Conservation (phyloP, 1,140 invertebrate species). For the Drosophila mojavensis region DNA sequence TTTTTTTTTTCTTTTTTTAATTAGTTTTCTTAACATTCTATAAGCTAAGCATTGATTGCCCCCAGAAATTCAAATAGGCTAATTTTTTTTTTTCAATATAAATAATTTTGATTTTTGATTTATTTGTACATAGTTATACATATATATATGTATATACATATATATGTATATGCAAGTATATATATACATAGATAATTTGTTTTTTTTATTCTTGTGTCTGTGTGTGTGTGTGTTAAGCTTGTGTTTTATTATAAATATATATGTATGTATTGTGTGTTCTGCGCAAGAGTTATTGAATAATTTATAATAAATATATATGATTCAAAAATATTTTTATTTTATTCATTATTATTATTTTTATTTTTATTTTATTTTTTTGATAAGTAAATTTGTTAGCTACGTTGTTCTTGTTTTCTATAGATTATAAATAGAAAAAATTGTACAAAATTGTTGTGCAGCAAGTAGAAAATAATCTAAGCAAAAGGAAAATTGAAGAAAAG, state of each 20-base stretch:
- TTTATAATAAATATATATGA: constrained; percentile 37
- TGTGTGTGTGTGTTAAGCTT: too few species aligned
- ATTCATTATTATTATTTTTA: not conserved
- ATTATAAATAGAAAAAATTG: constrained; percentile 20
- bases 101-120: constrained; percentile 41
- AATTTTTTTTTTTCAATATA: not conserved
- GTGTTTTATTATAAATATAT: not conserved
- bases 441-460: constrained; percentile 37
- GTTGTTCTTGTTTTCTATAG: constrained; percentile 2
- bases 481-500: not conserved
- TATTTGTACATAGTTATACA: constrained; percentile 26
- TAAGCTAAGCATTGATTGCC: not conserved
- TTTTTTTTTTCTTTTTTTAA: constrained; percentile 2
- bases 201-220: not conserved
- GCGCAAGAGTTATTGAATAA: constrained; percentile 31
- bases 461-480: constrained; percentile 10
- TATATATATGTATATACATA: constrained; percentile 12
- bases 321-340: constrained; percentile 44
- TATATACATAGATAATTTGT: constrained; percentile 38
- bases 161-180: not conserved
- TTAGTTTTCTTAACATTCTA: not conserved
- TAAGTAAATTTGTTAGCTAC: constrained; percentile 23
- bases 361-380: constrained; percentile 22
- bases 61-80: not conserved
- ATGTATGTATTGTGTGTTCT: constrained; percentile 3